Percentiles rank a stretch among this genome's conserved stretches.
Evolutionary conservation across 1,140 invertebrate genomes (phyloP).

Genomic region (Kradibia gibbosae): DNA sequence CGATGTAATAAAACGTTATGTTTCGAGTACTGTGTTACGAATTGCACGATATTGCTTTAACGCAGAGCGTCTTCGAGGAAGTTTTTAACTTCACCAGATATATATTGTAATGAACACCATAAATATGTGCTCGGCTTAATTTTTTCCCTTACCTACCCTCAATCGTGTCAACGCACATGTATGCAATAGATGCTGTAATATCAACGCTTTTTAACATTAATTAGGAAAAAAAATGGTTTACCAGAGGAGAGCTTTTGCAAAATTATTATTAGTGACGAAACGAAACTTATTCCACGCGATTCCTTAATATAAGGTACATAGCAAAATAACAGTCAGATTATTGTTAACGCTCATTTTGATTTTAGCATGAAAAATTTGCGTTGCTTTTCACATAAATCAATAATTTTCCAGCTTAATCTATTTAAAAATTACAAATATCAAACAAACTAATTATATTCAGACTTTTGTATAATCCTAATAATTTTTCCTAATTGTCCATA

Average conservation of each 20-base stretch:
- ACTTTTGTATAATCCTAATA: too few species aligned
- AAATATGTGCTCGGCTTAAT: neutral
- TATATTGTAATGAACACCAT: too few species aligned
- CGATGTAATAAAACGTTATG: neutral
- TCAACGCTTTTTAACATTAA: neutral
- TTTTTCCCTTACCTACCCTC: neutral
- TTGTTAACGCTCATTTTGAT: too few species aligned
- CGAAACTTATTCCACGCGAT: neutral
- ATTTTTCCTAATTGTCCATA: too few species aligned
- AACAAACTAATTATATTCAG: too few species aligned
- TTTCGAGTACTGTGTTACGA: neutral
- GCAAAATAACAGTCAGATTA: too few species aligned
- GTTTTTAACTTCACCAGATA: neutral
- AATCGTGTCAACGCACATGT: neutral
- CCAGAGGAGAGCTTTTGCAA: neutral
- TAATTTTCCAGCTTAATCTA: too few species aligned
- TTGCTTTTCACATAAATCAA: too few species aligned
- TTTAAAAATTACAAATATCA: too few species aligned
- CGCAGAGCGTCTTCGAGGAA: neutral
- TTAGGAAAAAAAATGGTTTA: neutral
- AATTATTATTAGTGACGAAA: neutral
- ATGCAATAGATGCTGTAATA: neutral
- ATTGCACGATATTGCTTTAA: neutral
- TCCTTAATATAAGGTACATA: neutral
- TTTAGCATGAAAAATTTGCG: too few species aligned